These are phyloP conservation scores for Melanerpes aurifrons DNA, from an alignment of 2,113 vertebrate genomes.

Conservation along the genomic window DNA sequence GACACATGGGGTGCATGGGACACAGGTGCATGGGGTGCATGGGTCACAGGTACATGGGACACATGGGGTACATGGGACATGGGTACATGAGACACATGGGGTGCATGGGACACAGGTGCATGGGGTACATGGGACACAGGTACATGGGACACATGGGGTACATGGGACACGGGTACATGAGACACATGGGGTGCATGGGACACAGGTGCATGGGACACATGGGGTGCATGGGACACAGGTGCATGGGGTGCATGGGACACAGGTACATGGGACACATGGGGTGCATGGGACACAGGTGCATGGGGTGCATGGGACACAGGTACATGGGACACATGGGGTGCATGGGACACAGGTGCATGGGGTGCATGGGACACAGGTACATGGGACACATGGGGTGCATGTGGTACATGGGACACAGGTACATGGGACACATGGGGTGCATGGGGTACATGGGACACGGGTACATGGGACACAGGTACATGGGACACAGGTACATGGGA, in stretches of 20 bases:
- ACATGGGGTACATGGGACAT: no score
- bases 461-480: fast-evolving
- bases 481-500: no score
- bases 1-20: no score
- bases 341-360: fast-evolving
- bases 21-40: fast-evolving
- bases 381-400: fast-evolving
- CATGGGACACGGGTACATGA: fast-evolving
- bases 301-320: no score
- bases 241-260: fast-evolving
- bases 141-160: fast-evolving
- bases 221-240: no score
- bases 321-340: fast-evolving
- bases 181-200: no score
- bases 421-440: fast-evolving
- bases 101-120: fast-evolving
- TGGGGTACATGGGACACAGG: fast-evolving
- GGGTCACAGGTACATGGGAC: no score
- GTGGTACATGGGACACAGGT: no score
- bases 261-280: no score
- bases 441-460: no score
- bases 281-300: no score
- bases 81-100: fast-evolving
- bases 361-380: no score
- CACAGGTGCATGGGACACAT: background rate